phyloP scores from a whole-genome alignment of 2,113 vertebrate genomes.

The Bubo scandiacus region DNA sequence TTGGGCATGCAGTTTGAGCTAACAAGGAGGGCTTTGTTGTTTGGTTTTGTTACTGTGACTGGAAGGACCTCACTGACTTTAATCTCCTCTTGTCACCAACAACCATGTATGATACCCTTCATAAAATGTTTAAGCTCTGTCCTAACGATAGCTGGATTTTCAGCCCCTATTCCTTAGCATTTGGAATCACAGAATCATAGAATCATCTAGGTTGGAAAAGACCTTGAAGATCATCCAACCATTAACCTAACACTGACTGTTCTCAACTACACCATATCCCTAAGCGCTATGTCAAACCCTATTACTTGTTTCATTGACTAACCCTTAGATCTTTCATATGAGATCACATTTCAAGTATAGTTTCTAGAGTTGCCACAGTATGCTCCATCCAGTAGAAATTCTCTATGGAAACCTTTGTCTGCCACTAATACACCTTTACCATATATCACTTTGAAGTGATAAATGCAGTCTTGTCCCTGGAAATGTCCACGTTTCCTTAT shows the following conservation, averaged over 20 bases:
- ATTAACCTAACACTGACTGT: no score
- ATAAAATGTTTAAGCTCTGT: neutral
- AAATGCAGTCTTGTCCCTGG: neutral
- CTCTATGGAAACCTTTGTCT: neutral
- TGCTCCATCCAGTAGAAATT: neutral
- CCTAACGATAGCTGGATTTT: neutral
- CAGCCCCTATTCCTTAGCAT: neutral
- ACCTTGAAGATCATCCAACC: no score
- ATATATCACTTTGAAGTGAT: neutral
- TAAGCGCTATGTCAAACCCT: neutral
- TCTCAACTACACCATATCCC: no score
- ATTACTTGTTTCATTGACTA: neutral
- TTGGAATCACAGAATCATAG: neutral
- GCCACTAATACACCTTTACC: neutral
- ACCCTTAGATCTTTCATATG: neutral
- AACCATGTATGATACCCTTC: neutral
- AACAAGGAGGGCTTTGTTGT: neutral
- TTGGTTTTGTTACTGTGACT: neutral
- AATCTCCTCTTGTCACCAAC: neutral
- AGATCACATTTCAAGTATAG: neutral
- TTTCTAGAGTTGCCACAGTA: neutral
- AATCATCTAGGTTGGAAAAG: no score
- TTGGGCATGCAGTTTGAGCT: neutral
- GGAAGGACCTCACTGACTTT: neutral
- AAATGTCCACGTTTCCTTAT: neutral